Base-by-base conservation (phyloP, 2,113 vertebrate species). In the Garra rufa region DNA sequence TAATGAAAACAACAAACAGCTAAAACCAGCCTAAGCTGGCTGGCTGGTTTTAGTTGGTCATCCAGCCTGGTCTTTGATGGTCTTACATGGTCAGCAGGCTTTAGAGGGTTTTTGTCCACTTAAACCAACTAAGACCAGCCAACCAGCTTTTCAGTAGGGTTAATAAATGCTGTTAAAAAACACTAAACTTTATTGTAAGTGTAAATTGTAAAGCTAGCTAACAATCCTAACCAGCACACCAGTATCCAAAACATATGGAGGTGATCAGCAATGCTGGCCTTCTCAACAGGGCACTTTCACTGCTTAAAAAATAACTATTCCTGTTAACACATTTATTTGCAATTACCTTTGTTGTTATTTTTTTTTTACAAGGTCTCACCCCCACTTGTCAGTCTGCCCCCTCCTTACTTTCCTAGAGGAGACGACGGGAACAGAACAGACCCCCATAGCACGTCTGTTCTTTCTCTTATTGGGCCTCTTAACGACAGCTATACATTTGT, bases 401-500 rank as follows among this genome's bases (percentile, higher is more conserved):
- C 44, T 38, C n/a, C 3, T 76, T 65, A 13, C 13, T 48, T 61
- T 57, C 19, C 10, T 55, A 75, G 43, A 34, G 43, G 71, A 65
- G 52, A 69, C 43, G 46, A n/a, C 3, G 0, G n/a, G 30, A 75
- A 41, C 48, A 73, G 24, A 50, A 52, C 82, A 77, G 48, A 21
- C 55, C 44, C 26, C 61, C 28, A 17, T 55, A 52, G 26, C 43
- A 48, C 13, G 4, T 82, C 41, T 75, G 34, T 69, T 41, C 21
- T 24, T 13, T 24, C 46, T 81, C 41, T 65, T 9, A 30, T 81
- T 48, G 24, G 30, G 9, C 9, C 24, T 65, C 52, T 79, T 67
- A 41, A 55, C 46, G 13, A 82, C 28, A 82, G 19, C 76, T 46
- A 34, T 34, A 71, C 78, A 82, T 78, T 69, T 85, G 75, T n/a